Base-by-base conservation (phyloP, 2,888 invertebrate genomes). In the Stenodema calcarata region DNA sequence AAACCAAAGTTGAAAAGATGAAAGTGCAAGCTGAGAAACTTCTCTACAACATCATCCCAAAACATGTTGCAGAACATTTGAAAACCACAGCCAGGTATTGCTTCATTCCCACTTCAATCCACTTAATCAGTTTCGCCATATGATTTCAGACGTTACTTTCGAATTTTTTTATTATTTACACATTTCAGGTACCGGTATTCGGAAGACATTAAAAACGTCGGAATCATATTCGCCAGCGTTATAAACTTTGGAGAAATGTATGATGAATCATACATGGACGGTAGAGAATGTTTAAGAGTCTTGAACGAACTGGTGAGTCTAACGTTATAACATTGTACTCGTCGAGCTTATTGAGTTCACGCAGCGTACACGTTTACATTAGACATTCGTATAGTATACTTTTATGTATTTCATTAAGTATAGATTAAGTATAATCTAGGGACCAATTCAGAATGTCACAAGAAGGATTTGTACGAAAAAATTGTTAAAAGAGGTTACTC, bases 201-300 rank as follows among this genome's bases (percentile, higher is more conserved):
- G 0, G 97, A 97, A 91, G 98, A 98, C 91, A 97, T 98, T 91
- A 95, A 95, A 91, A 94, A 96, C 89, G 97, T 96, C 0, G 98
- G 95, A 0, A 97, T 99, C 18, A 96, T 99, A 90, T 99, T 99
- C 91, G 99, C 98, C 9, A 97, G 96, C 90, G 97, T 99, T 89
- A 96, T 98, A 0, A 99, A 99, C 91, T 99, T 99, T 91, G 97
- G 97, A 90, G 98, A 99, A 91, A 96, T 99, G 94, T 99, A 99
- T 91, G 99, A 99, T 91, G 99, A 99, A 91, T 97, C 97, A 79
- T 99, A 97, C 91, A 93, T 97, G 89, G 98, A 97, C 18, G 99
- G 99, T 4, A 96, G 96, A 90, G 99, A 99, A 91, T 99, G 97
- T 91, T 92, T 99, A 89, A 93, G 99, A 18, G 98, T 99, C 12